phyloP scores from a whole-genome alignment of 2,888 invertebrate genomes.

The Parnassius orleans region DNA sequence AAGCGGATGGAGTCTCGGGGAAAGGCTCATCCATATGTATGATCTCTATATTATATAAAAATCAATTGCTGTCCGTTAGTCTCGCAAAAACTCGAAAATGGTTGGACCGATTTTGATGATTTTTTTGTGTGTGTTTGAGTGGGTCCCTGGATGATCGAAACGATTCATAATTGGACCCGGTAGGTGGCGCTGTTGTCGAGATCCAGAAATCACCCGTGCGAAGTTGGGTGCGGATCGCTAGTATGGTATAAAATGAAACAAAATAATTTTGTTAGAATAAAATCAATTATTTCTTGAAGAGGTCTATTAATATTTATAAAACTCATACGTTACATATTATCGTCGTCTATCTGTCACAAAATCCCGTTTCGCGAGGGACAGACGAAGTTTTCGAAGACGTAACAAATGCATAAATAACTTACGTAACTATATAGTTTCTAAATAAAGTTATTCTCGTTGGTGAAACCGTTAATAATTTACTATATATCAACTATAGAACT shows the following conservation, averaged over 20 bases:
- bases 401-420: conserved; percentile 19
- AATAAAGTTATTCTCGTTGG: not conserved
- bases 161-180: too few species aligned
- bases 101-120: too few species aligned
- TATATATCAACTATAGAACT: not conserved
- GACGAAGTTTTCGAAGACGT: conserved; percentile 47
- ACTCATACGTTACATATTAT: conserved; percentile 3
- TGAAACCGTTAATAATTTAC: not conserved
- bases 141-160: too few species aligned
- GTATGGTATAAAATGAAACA: conserved; percentile 5
- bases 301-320: conserved; percentile 33
- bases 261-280: not conserved
- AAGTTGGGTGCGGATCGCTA: not conserved
- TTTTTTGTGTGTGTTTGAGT: too few species aligned
- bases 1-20: too few species aligned
- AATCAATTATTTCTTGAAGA: conserved; percentile 17
- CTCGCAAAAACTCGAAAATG: too few species aligned
- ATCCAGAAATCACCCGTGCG: too few species aligned
- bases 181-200: too few species aligned
- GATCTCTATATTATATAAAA: too few species aligned
- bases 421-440: not conserved
- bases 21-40: too few species aligned
- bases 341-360: conserved; percentile 68
- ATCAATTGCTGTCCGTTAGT: too few species aligned
- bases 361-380: conserved; percentile 53